Conservation (phyloP, 2,888 invertebrate species). For the Stramonita haemastoma region DNA sequence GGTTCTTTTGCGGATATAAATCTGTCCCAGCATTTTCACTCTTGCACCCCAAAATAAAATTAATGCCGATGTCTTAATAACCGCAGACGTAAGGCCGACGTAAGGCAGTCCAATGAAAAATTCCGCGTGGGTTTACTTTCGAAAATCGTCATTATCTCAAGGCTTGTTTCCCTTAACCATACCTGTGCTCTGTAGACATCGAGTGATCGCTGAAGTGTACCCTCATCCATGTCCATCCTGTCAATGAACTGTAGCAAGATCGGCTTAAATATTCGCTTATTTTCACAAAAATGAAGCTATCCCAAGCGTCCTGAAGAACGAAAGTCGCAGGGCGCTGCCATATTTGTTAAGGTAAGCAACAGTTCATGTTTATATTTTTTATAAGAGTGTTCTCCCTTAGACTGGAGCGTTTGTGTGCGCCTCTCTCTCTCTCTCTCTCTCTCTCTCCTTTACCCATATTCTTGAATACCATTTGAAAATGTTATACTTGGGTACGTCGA, state of each 20-base stretch:
- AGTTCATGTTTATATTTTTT: neutral
- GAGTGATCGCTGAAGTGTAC: neutral
- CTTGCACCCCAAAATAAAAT: too few relatives aligned
- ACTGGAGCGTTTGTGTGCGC: too few relatives aligned
- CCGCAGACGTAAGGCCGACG: neutral
- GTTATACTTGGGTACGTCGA: too few relatives aligned
- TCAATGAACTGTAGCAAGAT: too few relatives aligned
- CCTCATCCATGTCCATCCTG: neutral
- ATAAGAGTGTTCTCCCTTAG: constrained; percentile 1
- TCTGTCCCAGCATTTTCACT: too few relatives aligned
- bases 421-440: too few relatives aligned
- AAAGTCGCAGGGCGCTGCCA: constrained; percentile 20
- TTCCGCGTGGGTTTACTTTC: neutral
- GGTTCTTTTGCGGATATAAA: too few relatives aligned
- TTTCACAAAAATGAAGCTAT: neutral
- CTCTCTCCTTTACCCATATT: too few relatives aligned
- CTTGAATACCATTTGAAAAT: too few relatives aligned
- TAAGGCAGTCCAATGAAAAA: too few relatives aligned
- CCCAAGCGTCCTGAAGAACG: neutral
- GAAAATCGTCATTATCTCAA: neutral
- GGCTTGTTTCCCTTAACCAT: neutral
- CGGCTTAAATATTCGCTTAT: neutral
- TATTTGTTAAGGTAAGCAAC: neutral
- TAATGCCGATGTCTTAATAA: neutral
- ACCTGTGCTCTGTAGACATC: constrained; percentile 18